phyloP scores from a whole-genome alignment of 2,113 vertebrate genomes.

The Mystacornis crossleyi region DNA sequence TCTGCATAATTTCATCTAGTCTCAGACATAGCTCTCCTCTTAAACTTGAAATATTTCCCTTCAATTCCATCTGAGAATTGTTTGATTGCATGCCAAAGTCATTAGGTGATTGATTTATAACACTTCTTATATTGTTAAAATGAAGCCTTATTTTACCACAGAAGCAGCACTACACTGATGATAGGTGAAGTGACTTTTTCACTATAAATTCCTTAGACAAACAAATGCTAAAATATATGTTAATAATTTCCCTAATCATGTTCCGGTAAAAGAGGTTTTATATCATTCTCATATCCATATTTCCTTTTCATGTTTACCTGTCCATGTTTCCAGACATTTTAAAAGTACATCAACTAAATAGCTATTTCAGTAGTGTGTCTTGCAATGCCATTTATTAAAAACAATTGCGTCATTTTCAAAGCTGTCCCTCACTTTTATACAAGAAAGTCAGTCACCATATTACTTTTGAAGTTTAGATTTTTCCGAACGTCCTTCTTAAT shows the following conservation, averaged over 20 bases:
- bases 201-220: background rate
- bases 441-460: background rate
- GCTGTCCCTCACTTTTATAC: background rate
- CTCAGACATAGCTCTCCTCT: background rate
- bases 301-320: background rate
- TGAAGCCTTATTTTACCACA: background rate
- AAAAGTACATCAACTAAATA: background rate
- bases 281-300: background rate
- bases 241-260: background rate
- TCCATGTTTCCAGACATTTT: background rate
- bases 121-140: background rate
- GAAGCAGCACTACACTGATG: background rate
- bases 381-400: background rate
- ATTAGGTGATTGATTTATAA: background rate
- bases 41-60: background rate
- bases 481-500: background rate
- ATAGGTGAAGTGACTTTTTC: background rate
- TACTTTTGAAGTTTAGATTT: background rate
- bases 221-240: background rate
- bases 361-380: background rate
- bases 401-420: background rate
- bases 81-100: background rate
- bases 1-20: background rate
- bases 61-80: background rate
- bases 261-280: background rate